Conservation (phyloP, 2,888 invertebrate genomes). For the Drosophila setosimentum region DNA sequence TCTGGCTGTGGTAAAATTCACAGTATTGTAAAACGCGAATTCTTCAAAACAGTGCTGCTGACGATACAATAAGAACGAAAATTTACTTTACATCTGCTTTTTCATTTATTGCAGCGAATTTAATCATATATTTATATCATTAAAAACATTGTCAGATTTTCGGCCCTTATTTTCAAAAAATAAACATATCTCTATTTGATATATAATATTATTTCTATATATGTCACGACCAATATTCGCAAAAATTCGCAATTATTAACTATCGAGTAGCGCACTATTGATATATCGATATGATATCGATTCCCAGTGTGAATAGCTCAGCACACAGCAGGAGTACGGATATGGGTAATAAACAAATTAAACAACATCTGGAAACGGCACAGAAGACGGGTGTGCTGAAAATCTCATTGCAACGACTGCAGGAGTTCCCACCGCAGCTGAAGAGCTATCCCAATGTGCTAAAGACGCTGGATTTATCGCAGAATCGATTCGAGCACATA, state of each 20-base stretch:
- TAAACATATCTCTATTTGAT: background rate
- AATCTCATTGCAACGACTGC: slow-evolving; percentile 92
- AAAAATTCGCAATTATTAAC: slow-evolving; percentile 1
- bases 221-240: background rate
- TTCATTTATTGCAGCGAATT: too few species aligned
- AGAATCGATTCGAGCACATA: slow-evolving; percentile 93
- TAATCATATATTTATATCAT: background rate
- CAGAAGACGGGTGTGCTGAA: slow-evolving; percentile 98
- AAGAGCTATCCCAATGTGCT: slow-evolving; percentile 89
- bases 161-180: slow-evolving; percentile 25
- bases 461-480: slow-evolving; percentile 95
- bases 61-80: slow-evolving; percentile 11
- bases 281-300: slow-evolving; percentile 41
- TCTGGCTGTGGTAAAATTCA: slow-evolving; percentile 18
- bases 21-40: slow-evolving; percentile 38
- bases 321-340: slow-evolving; percentile 26
- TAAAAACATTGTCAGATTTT: slow-evolving; percentile 9
- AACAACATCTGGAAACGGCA: slow-evolving; percentile 97
- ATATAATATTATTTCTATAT: background rate
- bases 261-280: background rate
- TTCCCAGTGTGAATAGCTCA: slow-evolving; percentile 13
- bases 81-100: rapidly evolving
- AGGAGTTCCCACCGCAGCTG: slow-evolving; percentile 88
- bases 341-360: slow-evolving; percentile 96
- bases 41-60: background rate